Evolutionary conservation across 2,888 invertebrate species (phyloP).

Genomic region (Proisotoma minuta): DNA sequence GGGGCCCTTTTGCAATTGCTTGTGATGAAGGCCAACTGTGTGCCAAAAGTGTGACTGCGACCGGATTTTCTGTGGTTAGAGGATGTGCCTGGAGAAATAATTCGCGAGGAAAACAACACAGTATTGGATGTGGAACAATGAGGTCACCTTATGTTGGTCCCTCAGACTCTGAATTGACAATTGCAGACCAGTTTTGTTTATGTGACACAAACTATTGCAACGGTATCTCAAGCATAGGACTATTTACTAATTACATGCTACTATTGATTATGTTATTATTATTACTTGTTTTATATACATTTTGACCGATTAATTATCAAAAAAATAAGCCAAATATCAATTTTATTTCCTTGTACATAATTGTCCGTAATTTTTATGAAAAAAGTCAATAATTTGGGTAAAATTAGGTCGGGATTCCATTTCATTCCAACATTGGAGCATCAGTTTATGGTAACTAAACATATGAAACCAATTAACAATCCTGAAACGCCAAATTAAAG

Average conservation of each 20-base stretch:
- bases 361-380: neutral
- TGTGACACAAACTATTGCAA: constrained; percentile 12
- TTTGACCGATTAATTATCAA: no score
- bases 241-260: no score
- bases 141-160: neutral
- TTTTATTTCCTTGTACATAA: neutral
- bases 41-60: neutral
- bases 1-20: neutral
- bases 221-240: no score
- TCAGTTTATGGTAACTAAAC: constrained; percentile 3
- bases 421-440: constrained; percentile 25
- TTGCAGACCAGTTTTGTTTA: constrained; percentile 3
- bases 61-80: neutral
- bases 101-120: neutral
- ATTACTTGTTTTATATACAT: no score
- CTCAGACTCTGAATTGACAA: neutral
- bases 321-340: no score
- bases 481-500: neutral
- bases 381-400: neutral
- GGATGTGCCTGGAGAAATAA: constrained; percentile 3
- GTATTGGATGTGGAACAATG: constrained; percentile 6
- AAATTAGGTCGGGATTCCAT: constrained; percentile 16
- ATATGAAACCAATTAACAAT: neutral
- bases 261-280: no score
- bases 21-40: constrained; percentile 1